Evolutionary conservation across 1,140 invertebrate genomes (phyloP), one percentile per base, ranked within the genome.

Genomic region (Penaeus chinensis): DNA sequence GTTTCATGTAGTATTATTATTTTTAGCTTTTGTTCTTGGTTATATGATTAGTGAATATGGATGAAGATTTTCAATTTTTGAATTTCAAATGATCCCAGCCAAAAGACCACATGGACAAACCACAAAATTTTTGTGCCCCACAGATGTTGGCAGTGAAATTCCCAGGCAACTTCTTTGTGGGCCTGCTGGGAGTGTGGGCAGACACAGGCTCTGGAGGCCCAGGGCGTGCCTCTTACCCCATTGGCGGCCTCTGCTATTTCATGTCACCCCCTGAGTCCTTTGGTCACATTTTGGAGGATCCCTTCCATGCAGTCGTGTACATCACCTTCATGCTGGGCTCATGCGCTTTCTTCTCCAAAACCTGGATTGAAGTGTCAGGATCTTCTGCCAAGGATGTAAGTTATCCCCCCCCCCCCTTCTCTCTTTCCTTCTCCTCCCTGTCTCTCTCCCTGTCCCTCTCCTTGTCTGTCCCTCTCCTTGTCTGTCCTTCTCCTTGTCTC

Each of bases 341-440:
- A 0, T 99, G 99, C 92, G 99, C 99, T 11, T 99, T 99, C 95
- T 99, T 99, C 95, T 99, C 98, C 3, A 99, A 99, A 93, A 99
- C 98, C 20, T 99, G 99, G 99, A 99, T 99, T 92, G 99, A 99
- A 93, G 98, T 99, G 20, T 99, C 98, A 77, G 99, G 99, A 85
- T 99, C 98, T 82, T 99, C 98, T 84, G 99, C 99, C 86, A 99
- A 99, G 93, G 99, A 99, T 95, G 99, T 98, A 93, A 96, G 96
- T 87, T 84, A 18, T 20, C 37, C 7, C 37, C 7, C 4, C 37
- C 37, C 7, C 4, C 7, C 37, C 7, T 42, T 42, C 37, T 42
- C 4, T 42, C 37, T 42, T 5, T 42, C 7, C 7, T 0, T 42
- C 37, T 42, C 4, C 37, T 42, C 4, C 37, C 37, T 42, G 2